phyloP scores from a whole-genome alignment of 2,888 invertebrate genomes.

The Oscheius myriophilus region DNA sequence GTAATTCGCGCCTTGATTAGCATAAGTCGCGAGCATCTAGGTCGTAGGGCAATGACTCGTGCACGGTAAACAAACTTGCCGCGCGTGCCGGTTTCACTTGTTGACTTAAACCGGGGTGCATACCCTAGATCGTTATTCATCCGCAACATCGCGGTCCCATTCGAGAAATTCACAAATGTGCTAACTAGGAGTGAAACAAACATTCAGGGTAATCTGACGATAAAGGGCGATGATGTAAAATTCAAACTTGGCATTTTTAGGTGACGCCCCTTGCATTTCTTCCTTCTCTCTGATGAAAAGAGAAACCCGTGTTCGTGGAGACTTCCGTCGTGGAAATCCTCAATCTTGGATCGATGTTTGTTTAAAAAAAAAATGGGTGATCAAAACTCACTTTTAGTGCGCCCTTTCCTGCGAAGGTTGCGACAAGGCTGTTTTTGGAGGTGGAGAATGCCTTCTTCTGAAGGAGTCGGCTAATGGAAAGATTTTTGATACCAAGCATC shows the following conservation, averaged over 20 bases:
- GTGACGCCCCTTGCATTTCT: conserved; percentile 14
- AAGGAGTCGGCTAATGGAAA: conserved; percentile 7
- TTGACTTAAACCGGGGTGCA: too few relatives aligned
- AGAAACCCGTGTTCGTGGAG: conserved; percentile 10
- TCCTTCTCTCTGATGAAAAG: conserved; percentile 1
- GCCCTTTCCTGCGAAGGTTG: conserved; percentile 6
- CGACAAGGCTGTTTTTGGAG: conserved; percentile 9
- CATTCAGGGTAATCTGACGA: too few relatives aligned
- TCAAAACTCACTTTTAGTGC: too few relatives aligned
- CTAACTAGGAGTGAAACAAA: too few relatives aligned
- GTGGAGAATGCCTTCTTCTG: conserved; percentile 12
- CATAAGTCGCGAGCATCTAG: conserved; percentile 26
- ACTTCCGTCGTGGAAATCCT: conserved; percentile 11
- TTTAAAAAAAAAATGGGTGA: too few relatives aligned
- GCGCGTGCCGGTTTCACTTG: neutral
- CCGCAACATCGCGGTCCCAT: too few relatives aligned
- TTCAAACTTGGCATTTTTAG: too few relatives aligned
- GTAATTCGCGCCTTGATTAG: conserved; percentile 20
- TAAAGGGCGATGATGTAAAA: too few relatives aligned
- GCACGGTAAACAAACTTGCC: conserved; percentile 23
- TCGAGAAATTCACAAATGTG: too few relatives aligned
- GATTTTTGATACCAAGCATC: conserved; percentile 2
- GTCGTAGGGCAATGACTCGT: conserved; percentile 16
- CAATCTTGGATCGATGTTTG: conserved; percentile 3
- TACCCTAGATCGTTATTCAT: too few relatives aligned